These are phyloP conservation scores for Sorex araneus DNA, from an alignment of 2,113 vertebrate genomes.

Conservation along the genomic window DNA sequence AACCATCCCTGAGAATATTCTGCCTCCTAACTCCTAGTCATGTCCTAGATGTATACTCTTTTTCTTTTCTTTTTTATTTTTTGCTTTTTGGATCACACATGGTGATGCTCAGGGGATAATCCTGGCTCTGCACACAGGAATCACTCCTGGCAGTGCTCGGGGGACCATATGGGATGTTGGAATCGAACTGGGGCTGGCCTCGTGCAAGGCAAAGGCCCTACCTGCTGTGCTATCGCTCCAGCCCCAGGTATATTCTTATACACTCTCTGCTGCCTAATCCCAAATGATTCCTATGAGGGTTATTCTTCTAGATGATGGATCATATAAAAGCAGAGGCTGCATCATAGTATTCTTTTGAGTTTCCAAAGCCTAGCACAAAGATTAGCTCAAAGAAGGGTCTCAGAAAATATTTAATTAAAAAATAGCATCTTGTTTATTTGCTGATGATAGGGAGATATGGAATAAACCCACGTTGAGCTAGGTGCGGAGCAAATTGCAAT, in stretches of 20 bases:
- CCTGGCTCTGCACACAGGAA: no score
- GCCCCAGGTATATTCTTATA: background rate
- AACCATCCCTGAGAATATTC: background rate
- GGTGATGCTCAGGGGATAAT: no score
- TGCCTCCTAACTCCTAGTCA: background rate
- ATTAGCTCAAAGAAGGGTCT: slow-evolving; percentile 12
- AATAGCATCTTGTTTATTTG: slow-evolving; percentile 42
- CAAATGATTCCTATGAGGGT: background rate
- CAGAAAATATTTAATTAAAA: slow-evolving; percentile 2
- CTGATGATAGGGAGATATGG: background rate
- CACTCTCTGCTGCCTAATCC: background rate
- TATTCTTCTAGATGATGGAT: background rate
- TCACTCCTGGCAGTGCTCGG: no score
- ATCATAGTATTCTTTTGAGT: slow-evolving; percentile 2
- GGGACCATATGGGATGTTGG: no score
- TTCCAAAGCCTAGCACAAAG: slow-evolving; percentile 27
- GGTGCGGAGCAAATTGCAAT: background rate
- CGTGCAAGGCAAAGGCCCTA: no score
- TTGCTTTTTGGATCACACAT: no score
- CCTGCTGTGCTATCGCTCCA: no score
- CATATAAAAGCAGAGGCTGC: background rate
- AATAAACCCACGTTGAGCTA: slow-evolving; percentile 36
- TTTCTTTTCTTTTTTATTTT: no score
- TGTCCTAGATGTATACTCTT: background rate
- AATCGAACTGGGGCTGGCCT: no score